Conservation (phyloP, 35 echinoderm and acorn worm genomes). For the Strongylocentrotus purpuratus region DNA sequence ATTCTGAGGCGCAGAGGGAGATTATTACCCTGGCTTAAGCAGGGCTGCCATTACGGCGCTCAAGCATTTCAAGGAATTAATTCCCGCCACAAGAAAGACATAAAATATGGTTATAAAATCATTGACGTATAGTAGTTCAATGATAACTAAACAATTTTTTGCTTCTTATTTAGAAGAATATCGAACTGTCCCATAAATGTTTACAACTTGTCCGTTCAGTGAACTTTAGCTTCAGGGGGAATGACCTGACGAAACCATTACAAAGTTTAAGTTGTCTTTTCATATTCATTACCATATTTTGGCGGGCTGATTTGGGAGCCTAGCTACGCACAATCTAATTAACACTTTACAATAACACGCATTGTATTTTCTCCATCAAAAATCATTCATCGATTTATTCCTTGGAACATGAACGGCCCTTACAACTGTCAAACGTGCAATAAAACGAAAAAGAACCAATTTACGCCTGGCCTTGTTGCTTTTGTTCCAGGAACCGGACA, state of each 20-base stretch:
- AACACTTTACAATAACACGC: background rate
- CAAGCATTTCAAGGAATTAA: too few species aligned
- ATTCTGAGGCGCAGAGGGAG: too few species aligned
- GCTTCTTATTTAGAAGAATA: too few species aligned
- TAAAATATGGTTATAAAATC: too few species aligned
- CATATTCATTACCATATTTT: background rate
- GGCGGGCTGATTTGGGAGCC: background rate
- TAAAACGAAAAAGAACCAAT: slow-evolving; percentile 3
- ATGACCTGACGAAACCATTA: background rate
- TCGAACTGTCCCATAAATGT: too few species aligned
- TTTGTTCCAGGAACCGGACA: background rate
- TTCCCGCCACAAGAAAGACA: too few species aligned
- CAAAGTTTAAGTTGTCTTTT: background rate
- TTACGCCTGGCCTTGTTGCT: background rate
- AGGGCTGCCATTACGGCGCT: too few species aligned
- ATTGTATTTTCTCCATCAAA: background rate
- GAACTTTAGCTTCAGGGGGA: too few species aligned
- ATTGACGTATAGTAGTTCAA: too few species aligned
- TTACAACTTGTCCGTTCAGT: too few species aligned
- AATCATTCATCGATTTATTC: slow-evolving; percentile 19
- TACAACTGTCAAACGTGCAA: background rate
- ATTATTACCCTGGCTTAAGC: too few species aligned
- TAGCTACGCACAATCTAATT: background rate
- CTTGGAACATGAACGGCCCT: background rate
- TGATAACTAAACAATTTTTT: too few species aligned